A percentile compares a stretch with the other conserved stretches of the same genome.
Evolutionary conservation across 2,888 invertebrate species (phyloP).

Genomic region (Lissonota sp.): DNA sequence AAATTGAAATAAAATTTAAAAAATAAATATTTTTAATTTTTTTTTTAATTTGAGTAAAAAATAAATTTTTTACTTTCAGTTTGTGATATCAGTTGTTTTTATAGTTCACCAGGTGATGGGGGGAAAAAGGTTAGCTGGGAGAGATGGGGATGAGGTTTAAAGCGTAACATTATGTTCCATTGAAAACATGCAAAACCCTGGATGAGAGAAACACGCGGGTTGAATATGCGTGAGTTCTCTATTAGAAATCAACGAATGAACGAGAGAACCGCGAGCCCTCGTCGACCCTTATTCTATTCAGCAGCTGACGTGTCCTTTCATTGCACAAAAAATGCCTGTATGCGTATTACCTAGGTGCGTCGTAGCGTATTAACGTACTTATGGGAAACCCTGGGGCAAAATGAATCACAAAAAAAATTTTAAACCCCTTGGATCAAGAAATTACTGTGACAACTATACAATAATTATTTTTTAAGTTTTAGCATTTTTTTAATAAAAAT

Average conservation of each 20-base stretch:
- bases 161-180: slow-evolving; percentile 3
- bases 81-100: no score
- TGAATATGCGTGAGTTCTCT: not conserved
- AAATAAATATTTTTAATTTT: no score
- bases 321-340: not conserved
- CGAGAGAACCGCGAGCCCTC: slow-evolving; percentile 27
- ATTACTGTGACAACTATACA: no score
- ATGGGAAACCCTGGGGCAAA: no score
- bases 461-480: no score
- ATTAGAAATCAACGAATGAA: slow-evolving; percentile 19
- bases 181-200: not conserved
- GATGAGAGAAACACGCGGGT: slow-evolving; percentile 1
- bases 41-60: no score
- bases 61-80: no score
- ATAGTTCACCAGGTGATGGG: not conserved
- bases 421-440: no score
- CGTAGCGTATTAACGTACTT: not conserved
- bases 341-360: not conserved
- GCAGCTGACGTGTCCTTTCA: slow-evolving; percentile 23
- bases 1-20: no score
- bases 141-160: not conserved
- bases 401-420: no score
- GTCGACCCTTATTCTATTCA: slow-evolving; percentile 15
- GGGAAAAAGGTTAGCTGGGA: not conserved
- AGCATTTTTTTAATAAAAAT: no score